Percentiles rank a stretch among this genome's conserved stretches.
Conservation (phyloP, 2,113 vertebrate genomes). For the Oreochromis niloticus region DNA sequence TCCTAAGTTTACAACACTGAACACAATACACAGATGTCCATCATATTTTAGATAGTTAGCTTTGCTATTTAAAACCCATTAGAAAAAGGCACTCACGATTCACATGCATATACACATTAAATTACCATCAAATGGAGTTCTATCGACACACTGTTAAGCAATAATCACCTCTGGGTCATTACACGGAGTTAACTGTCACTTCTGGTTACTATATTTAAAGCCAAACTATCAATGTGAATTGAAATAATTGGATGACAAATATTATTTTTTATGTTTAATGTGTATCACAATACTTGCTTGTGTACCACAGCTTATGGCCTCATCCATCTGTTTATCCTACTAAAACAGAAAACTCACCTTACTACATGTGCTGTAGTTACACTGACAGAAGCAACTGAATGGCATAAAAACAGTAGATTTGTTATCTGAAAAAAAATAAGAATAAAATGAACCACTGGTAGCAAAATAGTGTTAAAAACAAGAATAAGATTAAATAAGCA, state of each 20-base stretch:
- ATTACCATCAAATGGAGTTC: conserved; percentile 1
- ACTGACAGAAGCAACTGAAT: not conserved
- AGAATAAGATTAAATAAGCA: not conserved
- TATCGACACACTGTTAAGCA: not conserved
- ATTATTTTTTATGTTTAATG: not conserved
- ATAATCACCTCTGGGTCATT: not conserved
- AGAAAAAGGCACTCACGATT: not conserved
- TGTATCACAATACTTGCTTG: not conserved
- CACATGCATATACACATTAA: not conserved
- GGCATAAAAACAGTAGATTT: not conserved
- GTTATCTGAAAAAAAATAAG: not conserved
- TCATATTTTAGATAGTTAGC: not conserved
- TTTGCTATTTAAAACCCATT: conserved; percentile 20
- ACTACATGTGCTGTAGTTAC: not conserved
- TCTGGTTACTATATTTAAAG: not conserved
- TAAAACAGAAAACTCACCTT: not conserved
- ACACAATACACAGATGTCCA: not conserved
- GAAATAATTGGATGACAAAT: not conserved
- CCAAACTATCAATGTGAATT: not conserved
- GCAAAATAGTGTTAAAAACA: not conserved
- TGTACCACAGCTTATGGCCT: not conserved
- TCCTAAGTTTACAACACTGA: not conserved
- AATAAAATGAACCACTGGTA: not conserved
- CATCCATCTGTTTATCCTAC: not conserved
- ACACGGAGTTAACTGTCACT: not conserved